Percentiles rank a stretch among this genome's conserved stretches.
phyloP scores from a whole-genome alignment of 1,140 invertebrate genomes.

The Idris sp. region DNA sequence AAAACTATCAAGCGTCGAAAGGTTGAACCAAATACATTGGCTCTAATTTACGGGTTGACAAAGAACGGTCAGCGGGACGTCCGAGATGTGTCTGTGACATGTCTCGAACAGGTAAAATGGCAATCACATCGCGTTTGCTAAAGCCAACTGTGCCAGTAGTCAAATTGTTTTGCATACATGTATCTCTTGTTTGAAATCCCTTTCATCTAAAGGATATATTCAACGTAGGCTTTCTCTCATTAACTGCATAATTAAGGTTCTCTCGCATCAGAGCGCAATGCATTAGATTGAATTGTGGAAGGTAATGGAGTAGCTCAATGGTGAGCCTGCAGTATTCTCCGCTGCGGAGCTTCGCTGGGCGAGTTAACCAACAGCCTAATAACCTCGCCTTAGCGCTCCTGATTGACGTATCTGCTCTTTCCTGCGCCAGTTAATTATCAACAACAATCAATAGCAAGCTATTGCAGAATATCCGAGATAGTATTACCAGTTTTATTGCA shows the following conservation, averaged over 20 bases:
- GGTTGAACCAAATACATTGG: too few relatives aligned
- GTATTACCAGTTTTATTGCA: too few relatives aligned
- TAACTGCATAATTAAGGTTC: slow-evolving; percentile 77
- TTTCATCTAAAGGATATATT: slow-evolving; percentile 61
- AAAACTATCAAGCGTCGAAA: too few relatives aligned
- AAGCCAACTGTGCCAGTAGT: slow-evolving; percentile 19
- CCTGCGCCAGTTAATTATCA: slow-evolving; percentile 75
- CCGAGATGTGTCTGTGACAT: slow-evolving; percentile 20
- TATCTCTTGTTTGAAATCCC: slow-evolving; percentile 47
- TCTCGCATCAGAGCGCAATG: slow-evolving; percentile 71
- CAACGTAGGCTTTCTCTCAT: slow-evolving; percentile 71
- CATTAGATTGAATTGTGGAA: slow-evolving; percentile 76
- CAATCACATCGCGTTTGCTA: slow-evolving; percentile 35
- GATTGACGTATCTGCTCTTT: slow-evolving; percentile 75
- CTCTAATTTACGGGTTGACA: slow-evolving; percentile 8
- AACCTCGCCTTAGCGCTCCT: slow-evolving; percentile 72
- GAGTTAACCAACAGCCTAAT: slow-evolving; percentile 76
- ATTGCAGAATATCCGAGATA: too few relatives aligned
- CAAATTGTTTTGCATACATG: slow-evolving; percentile 48
- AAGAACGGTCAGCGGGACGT: slow-evolving; percentile 35
- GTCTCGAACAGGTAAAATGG: slow-evolving; percentile 29
- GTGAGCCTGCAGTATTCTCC: slow-evolving; percentile 63
- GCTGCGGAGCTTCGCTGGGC: slow-evolving; percentile 51
- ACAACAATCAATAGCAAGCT: slow-evolving; percentile 77
- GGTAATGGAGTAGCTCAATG: slow-evolving; percentile 74